A percentile compares a stretch with the other conserved stretches of the same genome.
Conservation (phyloP, 1,140 invertebrate species). For the Drosophila kurseongensis region DNA sequence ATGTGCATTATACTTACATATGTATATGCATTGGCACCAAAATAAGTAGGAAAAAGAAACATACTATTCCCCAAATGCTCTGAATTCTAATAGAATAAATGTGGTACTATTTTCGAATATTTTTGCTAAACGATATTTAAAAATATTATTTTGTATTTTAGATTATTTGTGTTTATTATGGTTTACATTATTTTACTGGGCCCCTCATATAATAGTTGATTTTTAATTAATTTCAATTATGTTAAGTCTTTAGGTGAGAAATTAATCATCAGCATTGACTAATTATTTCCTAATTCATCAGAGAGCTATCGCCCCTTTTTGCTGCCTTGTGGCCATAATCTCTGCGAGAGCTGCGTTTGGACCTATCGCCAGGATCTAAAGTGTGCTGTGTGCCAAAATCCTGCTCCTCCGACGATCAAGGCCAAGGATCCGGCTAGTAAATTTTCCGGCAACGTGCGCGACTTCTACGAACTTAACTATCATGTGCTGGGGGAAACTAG, state of each 20-base stretch:
- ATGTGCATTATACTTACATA: neutral
- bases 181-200: no score
- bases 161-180: no score
- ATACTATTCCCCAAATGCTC: no score
- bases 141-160: no score
- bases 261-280: no score
- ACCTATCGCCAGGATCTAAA: slow-evolving; percentile 41
- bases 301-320: slow-evolving; percentile 57
- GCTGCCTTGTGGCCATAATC: slow-evolving; percentile 64
- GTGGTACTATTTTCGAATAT: no score
- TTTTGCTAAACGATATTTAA: no score
- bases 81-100: no score
- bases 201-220: neutral
- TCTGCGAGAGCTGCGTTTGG: slow-evolving; percentile 69
- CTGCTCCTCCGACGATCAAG: slow-evolving; percentile 37
- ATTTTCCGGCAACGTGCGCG: slow-evolving; percentile 24
- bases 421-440: slow-evolving; percentile 22
- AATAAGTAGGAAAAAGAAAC: no score
- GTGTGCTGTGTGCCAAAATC: slow-evolving; percentile 52
- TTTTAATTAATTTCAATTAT: no score
- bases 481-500: slow-evolving; percentile 56
- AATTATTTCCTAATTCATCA: neutral
- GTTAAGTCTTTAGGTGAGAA: no score
- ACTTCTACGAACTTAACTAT: slow-evolving; percentile 69
- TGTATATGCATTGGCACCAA: no score